Evolutionary conservation across 2,888 invertebrate genomes (phyloP).

Genomic region (Latrodectus elegans): DNA sequence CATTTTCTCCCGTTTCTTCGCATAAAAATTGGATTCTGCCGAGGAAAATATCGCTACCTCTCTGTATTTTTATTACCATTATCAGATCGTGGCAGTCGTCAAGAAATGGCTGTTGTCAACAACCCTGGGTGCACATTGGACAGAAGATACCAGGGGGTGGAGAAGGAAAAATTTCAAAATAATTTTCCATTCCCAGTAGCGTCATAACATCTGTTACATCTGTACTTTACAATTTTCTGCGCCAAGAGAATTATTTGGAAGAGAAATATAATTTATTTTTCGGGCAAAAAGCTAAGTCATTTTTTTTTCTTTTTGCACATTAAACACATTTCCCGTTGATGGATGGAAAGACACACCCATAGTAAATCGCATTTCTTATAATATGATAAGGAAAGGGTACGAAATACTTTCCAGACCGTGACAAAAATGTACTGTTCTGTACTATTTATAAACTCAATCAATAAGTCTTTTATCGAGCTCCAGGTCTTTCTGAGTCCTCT

Average conservation of each 20-base stretch:
- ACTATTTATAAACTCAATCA: too few relatives aligned
- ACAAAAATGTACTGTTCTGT: too few relatives aligned
- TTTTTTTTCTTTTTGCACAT: too few relatives aligned
- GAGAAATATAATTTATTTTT: neutral
- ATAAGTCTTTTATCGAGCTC: too few relatives aligned
- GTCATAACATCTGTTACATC: neutral
- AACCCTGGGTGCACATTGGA: neutral
- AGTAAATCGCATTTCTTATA: too few relatives aligned
- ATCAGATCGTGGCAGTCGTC: neutral
- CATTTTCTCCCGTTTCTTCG: neutral
- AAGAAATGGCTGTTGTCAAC: neutral
- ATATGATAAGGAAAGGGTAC: too few relatives aligned
- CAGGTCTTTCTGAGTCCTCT: too few relatives aligned
- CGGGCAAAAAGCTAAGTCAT: neutral
- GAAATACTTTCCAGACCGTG: too few relatives aligned
- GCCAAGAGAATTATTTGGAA: neutral
- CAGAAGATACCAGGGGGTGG: neutral
- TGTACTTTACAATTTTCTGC: neutral
- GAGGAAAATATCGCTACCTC: neutral
- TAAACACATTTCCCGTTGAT: too few relatives aligned
- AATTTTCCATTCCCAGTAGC: neutral
- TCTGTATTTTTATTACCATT: constrained; percentile 5
- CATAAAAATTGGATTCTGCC: neutral
- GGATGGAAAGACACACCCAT: too few relatives aligned
- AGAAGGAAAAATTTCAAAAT: neutral